A percentile compares a stretch with the other conserved stretches of the same genome.
These are phyloP conservation scores for Gadus chalcogrammus DNA, from an alignment of 2,113 vertebrate species.

Conservation along the genomic window DNA sequence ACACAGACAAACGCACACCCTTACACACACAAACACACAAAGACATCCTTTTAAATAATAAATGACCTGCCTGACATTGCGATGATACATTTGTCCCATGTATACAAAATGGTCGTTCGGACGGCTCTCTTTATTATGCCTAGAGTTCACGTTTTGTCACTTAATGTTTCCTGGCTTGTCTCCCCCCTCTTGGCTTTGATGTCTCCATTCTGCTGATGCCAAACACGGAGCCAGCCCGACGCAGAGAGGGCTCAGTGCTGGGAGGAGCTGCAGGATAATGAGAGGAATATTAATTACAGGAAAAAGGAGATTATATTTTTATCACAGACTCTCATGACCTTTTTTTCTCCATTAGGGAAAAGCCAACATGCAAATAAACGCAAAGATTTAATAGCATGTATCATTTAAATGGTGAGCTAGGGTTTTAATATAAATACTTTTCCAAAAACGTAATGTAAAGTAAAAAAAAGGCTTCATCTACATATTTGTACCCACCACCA, in stretches of 20 bases:
- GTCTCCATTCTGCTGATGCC: slow-evolving; percentile 43
- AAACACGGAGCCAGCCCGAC: slow-evolving; percentile 13
- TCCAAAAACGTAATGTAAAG: too few relatives aligned
- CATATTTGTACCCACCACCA: too few relatives aligned
- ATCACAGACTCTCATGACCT: too few relatives aligned
- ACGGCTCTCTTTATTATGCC: slow-evolving; percentile 51
- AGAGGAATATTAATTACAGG: not conserved
- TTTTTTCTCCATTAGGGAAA: too few relatives aligned
- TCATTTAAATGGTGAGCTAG: too few relatives aligned
- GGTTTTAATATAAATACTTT: too few relatives aligned
- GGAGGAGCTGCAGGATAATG: slow-evolving; percentile 19
- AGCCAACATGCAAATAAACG: too few relatives aligned
- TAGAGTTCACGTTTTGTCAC: slow-evolving; percentile 64
- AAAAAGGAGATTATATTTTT: too few relatives aligned
- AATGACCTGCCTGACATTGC: slow-evolving; percentile 58
- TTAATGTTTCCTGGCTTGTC: slow-evolving; percentile 64
- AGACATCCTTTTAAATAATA: slow-evolving; percentile 59
- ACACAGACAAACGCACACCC: not conserved
- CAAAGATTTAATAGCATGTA: too few relatives aligned
- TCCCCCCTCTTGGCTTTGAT: slow-evolving; percentile 46
- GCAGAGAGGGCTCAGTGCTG: slow-evolving; percentile 42
- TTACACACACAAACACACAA: slow-evolving; percentile 5
- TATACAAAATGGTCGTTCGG: slow-evolving; percentile 56
- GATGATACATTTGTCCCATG: slow-evolving; percentile 67
- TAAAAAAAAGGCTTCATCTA: too few relatives aligned